Percentiles rank a stretch among this genome's conserved stretches.
Evolutionary conservation across 1,140 invertebrate genomes (phyloP).

Genomic region (Calycopis cecrops): DNA sequence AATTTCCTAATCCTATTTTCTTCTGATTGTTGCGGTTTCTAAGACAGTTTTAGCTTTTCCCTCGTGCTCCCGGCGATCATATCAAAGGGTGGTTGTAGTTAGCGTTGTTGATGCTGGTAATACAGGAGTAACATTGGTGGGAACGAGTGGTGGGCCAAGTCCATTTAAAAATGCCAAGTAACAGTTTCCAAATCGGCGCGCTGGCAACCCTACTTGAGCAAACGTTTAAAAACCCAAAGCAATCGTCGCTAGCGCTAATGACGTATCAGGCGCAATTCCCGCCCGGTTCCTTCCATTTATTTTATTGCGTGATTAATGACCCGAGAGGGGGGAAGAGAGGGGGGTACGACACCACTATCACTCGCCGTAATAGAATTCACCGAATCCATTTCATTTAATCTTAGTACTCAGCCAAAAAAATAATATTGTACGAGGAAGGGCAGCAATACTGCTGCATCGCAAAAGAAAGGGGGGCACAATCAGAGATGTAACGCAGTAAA

Average conservation of each 20-base stretch:
- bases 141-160: too few species aligned
- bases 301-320: constrained; percentile 12
- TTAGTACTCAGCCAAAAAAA: neutral
- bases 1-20: too few species aligned
- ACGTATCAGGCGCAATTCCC: constrained; percentile 27
- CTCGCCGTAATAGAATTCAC: neutral
- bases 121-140: too few species aligned
- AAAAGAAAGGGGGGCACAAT: too few species aligned
- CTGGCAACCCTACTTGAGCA: constrained; percentile 17
- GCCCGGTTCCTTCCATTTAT: constrained; percentile 22
- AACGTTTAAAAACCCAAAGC: constrained; percentile 29
- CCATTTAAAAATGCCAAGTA: neutral
- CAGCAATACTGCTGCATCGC: too few species aligned
- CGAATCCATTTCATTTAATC: neutral
- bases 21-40: too few species aligned
- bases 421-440: neutral
- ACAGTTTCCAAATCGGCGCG: neutral
- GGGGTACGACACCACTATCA: neutral
- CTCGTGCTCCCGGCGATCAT: too few species aligned
- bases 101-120: too few species aligned
- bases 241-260: constrained; percentile 30
- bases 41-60: too few species aligned
- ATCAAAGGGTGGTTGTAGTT: too few species aligned
- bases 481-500: too few species aligned
- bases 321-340: too few species aligned